These are phyloP conservation scores for Cactoblastis cactorum DNA, from an alignment of 2,888 invertebrate species.

Conservation along the genomic window DNA sequence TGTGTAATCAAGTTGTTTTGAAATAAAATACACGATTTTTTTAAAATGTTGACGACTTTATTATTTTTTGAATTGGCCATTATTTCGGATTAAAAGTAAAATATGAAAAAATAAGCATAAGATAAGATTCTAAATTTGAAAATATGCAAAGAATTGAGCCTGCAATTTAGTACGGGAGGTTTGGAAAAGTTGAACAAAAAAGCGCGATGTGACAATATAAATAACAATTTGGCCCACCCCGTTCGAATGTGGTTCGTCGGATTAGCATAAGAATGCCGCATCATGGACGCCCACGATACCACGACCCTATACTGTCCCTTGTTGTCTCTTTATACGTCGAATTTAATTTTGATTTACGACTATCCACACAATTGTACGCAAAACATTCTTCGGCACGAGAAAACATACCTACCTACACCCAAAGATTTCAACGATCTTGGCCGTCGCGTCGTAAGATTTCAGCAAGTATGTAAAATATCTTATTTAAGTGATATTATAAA, in stretches of 20 bases:
- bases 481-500: background rate
- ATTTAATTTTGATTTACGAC: conserved; percentile 78
- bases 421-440: conserved; percentile 1
- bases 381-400: conserved; percentile 43
- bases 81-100: conserved; percentile 3
- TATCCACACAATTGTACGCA: conserved; percentile 67
- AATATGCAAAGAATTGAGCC: conserved; percentile 47
- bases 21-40: background rate
- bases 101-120: background rate
- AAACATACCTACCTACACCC: background rate
- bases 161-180: conserved; percentile 54
- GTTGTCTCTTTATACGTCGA: conserved; percentile 74
- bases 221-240: conserved; percentile 80
- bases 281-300: conserved; percentile 72
- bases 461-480: background rate
- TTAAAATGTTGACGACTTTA: conserved; percentile 12
- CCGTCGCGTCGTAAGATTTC: background rate
- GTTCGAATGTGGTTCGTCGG: conserved; percentile 68
- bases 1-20: background rate
- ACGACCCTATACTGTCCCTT: conserved; percentile 63
- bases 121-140: conserved; percentile 14
- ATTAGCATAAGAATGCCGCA: conserved; percentile 79
- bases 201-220: conserved; percentile 76
- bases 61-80: conserved; percentile 14
- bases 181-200: conserved; percentile 60